Evolutionary conservation across 2,113 vertebrate genomes (phyloP).

Genomic region (Xiphophorus hellerii): DNA sequence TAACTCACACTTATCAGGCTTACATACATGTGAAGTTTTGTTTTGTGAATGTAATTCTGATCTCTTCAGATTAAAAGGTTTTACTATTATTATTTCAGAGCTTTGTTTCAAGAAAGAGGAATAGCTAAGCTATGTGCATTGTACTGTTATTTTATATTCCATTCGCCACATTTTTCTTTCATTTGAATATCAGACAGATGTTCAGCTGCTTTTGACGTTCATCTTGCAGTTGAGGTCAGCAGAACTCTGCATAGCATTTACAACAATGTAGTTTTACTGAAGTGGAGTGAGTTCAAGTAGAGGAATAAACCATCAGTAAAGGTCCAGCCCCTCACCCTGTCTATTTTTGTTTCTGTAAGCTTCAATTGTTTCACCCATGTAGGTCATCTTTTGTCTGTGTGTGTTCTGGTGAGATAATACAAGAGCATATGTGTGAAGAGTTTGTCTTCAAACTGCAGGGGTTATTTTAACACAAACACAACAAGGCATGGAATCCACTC

Average conservation of each 20-base stretch:
- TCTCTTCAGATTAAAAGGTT: too few relatives aligned
- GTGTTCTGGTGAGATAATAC: conserved; percentile 20
- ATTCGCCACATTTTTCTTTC: too few relatives aligned
- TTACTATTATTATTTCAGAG: too few relatives aligned
- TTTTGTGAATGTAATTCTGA: too few relatives aligned
- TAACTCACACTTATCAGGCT: too few relatives aligned
- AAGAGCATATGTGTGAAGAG: background rate
- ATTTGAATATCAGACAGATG: too few relatives aligned
- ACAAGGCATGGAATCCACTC: conserved; percentile 21
- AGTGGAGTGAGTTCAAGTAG: too few relatives aligned
- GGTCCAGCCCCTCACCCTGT: conserved; percentile 1
- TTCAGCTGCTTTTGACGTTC: conserved; percentile 9
- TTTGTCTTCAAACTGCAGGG: conserved; percentile 38
- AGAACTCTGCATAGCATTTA: background rate
- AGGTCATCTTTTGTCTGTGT: conserved; percentile 24
- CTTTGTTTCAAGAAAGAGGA: too few relatives aligned
- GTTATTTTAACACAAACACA: conserved; percentile 58
- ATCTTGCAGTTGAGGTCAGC: conserved; percentile 7
- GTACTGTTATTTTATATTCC: too few relatives aligned
- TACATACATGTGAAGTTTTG: too few relatives aligned
- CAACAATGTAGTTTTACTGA: conserved; percentile 18
- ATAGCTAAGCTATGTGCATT: too few relatives aligned
- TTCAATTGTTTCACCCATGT: background rate
- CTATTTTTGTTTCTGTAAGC: background rate
- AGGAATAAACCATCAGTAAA: background rate